These are phyloP conservation scores for Campylomormyrus tamandua DNA, from an alignment of 2,113 vertebrate species.

Conservation along the genomic window DNA sequence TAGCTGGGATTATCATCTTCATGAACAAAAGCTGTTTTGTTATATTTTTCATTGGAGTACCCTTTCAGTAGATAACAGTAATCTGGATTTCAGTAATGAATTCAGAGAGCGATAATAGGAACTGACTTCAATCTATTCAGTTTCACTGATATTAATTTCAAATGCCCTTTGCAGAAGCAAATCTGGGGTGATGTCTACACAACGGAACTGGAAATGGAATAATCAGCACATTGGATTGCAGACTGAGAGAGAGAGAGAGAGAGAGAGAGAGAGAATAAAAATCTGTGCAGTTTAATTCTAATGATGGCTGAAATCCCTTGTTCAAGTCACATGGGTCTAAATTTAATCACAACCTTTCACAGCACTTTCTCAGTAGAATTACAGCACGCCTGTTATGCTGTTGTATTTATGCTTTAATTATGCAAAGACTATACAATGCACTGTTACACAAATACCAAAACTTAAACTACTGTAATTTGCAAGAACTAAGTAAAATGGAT, in stretches of 20 bases:
- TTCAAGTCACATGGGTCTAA: background rate
- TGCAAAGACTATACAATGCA: background rate
- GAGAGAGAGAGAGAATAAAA: background rate
- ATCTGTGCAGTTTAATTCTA: background rate
- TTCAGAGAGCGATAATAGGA: background rate
- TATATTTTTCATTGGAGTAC: background rate
- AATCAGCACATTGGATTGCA: background rate
- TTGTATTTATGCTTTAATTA: background rate
- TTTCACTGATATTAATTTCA: background rate
- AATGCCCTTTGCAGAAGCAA: background rate
- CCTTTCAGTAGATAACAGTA: background rate
- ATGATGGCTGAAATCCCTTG: conserved; percentile 5
- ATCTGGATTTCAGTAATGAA: background rate
- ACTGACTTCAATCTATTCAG: background rate
- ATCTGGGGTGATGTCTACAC: background rate
- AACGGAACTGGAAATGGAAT: background rate
- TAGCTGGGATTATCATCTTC: background rate
- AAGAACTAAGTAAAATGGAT: background rate
- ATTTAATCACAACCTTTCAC: background rate
- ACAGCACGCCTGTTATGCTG: background rate
- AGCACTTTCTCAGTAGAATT: background rate
- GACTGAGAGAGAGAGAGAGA: background rate
- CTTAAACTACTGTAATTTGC: background rate
- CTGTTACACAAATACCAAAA: background rate
- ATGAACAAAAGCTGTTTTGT: background rate